phyloP scores from a whole-genome alignment of 2,888 invertebrate genomes.

The Adelphocoris suturalis region DNA sequence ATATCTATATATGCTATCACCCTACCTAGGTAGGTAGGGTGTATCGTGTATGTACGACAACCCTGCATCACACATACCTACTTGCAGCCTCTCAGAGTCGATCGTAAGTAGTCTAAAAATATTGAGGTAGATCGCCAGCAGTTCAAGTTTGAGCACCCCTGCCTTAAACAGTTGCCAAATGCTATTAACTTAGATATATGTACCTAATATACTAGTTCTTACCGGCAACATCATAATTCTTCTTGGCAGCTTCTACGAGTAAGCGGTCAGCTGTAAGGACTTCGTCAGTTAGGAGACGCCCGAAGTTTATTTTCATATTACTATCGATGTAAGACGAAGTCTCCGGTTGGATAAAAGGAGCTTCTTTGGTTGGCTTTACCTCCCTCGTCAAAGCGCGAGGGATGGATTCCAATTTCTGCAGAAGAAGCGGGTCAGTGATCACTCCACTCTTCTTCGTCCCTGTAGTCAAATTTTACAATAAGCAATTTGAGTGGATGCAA shows the following conservation, averaged over 20 bases:
- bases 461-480: background rate
- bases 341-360: slow-evolving; percentile 80
- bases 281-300: slow-evolving; percentile 91
- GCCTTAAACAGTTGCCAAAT: too few relatives aligned
- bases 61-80: too few relatives aligned
- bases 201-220: slow-evolving; percentile 69
- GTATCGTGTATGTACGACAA: too few relatives aligned
- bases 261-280: slow-evolving; percentile 90
- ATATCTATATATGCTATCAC: too few relatives aligned
- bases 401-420: slow-evolving; percentile 84
- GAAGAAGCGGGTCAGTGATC: slow-evolving; percentile 85
- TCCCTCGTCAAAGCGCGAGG: slow-evolving; percentile 82
- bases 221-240: slow-evolving; percentile 84
- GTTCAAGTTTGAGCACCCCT: too few relatives aligned
- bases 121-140: too few relatives aligned
- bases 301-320: slow-evolving; percentile 88
- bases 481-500: too few relatives aligned
- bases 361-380: slow-evolving; percentile 80
- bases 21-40: too few relatives aligned
- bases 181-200: too few relatives aligned
- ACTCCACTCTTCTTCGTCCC: slow-evolving; percentile 81
- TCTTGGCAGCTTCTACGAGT: slow-evolving; percentile 90
- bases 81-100: too few relatives aligned
- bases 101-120: too few relatives aligned
- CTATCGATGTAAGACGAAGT: slow-evolving; percentile 82